A percentile compares a stretch with the other conserved stretches of the same genome.
phyloP scores from a whole-genome alignment of 2,113 vertebrate genomes.

The Empidonax traillii region DNA sequence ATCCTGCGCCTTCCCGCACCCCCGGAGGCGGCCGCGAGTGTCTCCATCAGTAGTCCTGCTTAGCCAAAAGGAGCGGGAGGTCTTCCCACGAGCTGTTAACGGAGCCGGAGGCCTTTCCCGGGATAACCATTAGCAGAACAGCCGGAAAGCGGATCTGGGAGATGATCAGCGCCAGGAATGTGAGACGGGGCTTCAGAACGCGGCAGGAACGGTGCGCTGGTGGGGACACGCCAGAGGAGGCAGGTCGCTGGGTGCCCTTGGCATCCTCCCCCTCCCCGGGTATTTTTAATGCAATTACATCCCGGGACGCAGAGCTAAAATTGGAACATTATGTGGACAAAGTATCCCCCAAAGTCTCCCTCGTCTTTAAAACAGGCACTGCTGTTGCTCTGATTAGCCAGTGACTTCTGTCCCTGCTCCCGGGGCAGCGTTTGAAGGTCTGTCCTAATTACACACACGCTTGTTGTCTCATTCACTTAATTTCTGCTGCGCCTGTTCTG shows the following conservation, averaged over 20 bases:
- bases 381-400: constrained; percentile 9
- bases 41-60: not conserved
- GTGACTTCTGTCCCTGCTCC: not conserved
- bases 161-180: not conserved
- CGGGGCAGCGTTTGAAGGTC: not conserved
- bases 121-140: constrained; percentile 11
- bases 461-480: constrained; percentile 53
- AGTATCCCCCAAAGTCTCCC: constrained; percentile 46
- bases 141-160: constrained; percentile 20
- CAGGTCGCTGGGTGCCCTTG: constrained; percentile 20
- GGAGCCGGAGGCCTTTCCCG: not conserved
- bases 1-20: not conserved
- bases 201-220: not conserved
- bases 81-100: not conserved
- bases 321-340: constrained; percentile 61
- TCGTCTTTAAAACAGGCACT: not conserved
- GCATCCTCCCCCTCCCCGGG: not conserved
- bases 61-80: not conserved
- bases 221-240: not conserved
- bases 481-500: not conserved
- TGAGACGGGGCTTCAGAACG: not conserved
- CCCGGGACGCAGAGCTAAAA: constrained; percentile 48
- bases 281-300: constrained; percentile 58
- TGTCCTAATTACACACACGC: not conserved
- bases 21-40: not conserved